Base-by-base conservation (phyloP, 2,113 vertebrate species). In the Tricholaema leucomelas region DNA sequence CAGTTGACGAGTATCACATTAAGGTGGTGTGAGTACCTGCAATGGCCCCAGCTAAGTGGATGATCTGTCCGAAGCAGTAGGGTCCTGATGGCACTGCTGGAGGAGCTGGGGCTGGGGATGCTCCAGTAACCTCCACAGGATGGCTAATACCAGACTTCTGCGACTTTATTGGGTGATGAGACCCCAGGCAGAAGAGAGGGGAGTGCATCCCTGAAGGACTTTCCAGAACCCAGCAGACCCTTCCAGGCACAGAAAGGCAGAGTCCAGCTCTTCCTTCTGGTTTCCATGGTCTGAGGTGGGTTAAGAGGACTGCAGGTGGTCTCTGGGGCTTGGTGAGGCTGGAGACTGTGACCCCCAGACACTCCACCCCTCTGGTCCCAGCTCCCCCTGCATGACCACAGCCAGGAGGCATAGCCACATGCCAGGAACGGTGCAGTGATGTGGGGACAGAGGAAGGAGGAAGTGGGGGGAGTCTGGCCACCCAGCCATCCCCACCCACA, bases 1-100 rank as follows among this genome's bases (percentile, higher is more conserved):
- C 35, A 44, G 15, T 11, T 65, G 10, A 77, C 28, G 13, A 74
- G 25, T 46, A 19, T 5, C 30, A 14, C 36, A 67, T 80, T 40
- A 61, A 60, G 0, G 0, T 7, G 5, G 8, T 30, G 15, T 1
- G 1, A 38, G 59, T 27, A 35, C n/a, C 59, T 2, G 0, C n/a
- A 7, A 31, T 7, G 23, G 17, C 16, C 27, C 27, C 3, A 0
- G 15, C 18, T 28, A 30, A 25, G 74, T 18, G 10, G 18, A 18
- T 1, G 5, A 31, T 23, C 31, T 69, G 28, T 19, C 44, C 8
- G 44, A 66, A 60, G 54, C 71, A 30, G 24, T 0, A 13, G 35
- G 40, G 59, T 11, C 44, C 64, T 6, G 4, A 9, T 2, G 2
- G 44, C 3, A 2, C 17, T 8, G 23, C 20, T 8, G 30, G 25